A percentile compares a stretch with the other conserved stretches of the same genome.
These are phyloP conservation scores for Gasterosteus aculeatus DNA, from an alignment of 2,113 vertebrate genomes.

Conservation along the genomic window DNA sequence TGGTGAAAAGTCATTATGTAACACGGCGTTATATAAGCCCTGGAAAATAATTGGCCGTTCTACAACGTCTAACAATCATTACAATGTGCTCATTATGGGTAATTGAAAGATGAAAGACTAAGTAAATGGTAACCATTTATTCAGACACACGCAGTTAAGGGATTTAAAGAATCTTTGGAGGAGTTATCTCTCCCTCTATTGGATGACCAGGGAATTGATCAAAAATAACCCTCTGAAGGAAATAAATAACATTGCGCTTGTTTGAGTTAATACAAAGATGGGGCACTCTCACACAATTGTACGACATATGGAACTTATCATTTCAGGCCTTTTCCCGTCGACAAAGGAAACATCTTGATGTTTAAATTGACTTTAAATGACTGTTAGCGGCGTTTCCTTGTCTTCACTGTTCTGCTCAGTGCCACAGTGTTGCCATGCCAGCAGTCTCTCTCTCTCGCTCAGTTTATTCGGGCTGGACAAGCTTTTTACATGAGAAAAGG, in stretches of 20 bases:
- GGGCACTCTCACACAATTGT: background rate
- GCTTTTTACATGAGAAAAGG: constrained; percentile 67
- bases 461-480: constrained; percentile 58
- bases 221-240: background rate
- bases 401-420: constrained; percentile 40
- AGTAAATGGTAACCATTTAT: constrained; percentile 35
- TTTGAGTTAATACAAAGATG: constrained; percentile 7
- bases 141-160: constrained; percentile 5
- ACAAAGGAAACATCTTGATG: constrained; percentile 36
- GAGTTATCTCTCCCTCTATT: constrained; percentile 67
- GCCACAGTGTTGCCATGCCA: constrained; percentile 29
- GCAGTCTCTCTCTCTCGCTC: constrained; percentile 40
- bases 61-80: constrained; percentile 18
- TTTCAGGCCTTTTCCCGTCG: background rate
- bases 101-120: constrained; percentile 52
- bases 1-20: constrained; percentile 20
- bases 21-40: constrained; percentile 17
- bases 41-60: constrained; percentile 33
- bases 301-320: background rate
- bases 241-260: background rate
- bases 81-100: constrained; percentile 38
- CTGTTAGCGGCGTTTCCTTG: constrained; percentile 21
- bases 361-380: constrained; percentile 16
- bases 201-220: constrained; percentile 44
- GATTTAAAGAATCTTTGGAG: constrained; percentile 31